These are phyloP conservation scores for Euthynnus affinis DNA, from an alignment of 2,797 vertebrate species.

Conservation along the genomic window DNA sequence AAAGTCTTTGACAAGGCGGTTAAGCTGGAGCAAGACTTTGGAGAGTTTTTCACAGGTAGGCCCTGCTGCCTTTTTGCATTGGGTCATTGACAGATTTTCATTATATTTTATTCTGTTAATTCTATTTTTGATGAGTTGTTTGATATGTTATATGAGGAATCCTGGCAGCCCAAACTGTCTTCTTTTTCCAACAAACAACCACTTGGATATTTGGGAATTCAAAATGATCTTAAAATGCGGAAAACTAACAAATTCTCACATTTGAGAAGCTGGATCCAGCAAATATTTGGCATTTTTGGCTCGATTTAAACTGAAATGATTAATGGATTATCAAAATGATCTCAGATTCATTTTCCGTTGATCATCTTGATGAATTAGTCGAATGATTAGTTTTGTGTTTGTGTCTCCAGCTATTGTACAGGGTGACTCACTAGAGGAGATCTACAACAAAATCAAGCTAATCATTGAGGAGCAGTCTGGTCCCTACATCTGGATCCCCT, in stretches of 20 bases:
- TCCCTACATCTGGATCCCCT: constrained; percentile 99
- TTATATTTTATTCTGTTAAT: background rate
- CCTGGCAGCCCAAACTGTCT: too few relatives aligned
- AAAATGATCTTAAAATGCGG: background rate
- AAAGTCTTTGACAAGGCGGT: constrained; percentile 99
- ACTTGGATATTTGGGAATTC: background rate
- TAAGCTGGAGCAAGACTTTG: constrained; percentile 99
- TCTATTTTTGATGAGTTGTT: background rate
- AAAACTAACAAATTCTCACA: background rate
- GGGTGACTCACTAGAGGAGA: constrained; percentile 99
- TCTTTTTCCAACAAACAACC: too few relatives aligned
- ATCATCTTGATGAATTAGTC: background rate
- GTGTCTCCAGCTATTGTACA: constrained; percentile 94
- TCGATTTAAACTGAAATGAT: background rate
- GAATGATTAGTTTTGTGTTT: constrained; percentile 15
- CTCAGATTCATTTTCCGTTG: too few relatives aligned
- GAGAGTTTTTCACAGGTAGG: constrained; percentile 98
- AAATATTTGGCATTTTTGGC: too few relatives aligned
- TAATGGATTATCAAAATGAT: too few relatives aligned
- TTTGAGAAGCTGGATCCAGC: background rate
- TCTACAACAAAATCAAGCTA: constrained; percentile 99
- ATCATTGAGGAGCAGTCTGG: constrained; percentile 99
- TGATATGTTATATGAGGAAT: too few relatives aligned
- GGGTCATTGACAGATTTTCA: background rate
- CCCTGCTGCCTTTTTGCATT: constrained; percentile 1